Conservation (phyloP, 2,797 vertebrate species). For the Saxicola maurus region DNA sequence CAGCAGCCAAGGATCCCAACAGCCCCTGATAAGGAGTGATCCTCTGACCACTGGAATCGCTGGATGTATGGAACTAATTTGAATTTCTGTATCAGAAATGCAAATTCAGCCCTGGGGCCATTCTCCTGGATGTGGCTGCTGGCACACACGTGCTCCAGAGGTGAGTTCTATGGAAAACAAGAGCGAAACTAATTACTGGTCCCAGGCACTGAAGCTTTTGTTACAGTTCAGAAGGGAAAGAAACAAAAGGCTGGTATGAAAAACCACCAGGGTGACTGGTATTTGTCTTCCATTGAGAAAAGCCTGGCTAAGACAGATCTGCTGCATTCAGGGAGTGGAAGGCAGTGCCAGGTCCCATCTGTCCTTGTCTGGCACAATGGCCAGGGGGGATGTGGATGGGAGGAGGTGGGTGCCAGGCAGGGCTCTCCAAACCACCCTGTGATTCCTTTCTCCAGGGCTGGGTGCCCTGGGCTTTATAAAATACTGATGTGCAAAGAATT, state of each 20-base stretch:
- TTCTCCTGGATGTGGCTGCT: neutral
- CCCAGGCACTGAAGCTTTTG: neutral
- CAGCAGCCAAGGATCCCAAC: neutral
- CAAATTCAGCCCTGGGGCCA: constrained; percentile 9
- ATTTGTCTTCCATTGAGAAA: neutral
- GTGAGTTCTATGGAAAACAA: neutral
- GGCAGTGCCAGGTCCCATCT: neutral
- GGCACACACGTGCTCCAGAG: neutral
- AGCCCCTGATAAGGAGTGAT: fast-evolving
- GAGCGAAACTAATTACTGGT: neutral
- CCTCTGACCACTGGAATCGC: neutral
- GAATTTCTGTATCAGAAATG: constrained; percentile 27
- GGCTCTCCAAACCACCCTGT: fast-evolving
- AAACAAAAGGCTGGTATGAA: neutral
- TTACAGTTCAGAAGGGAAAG: neutral
- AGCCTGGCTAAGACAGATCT: neutral
- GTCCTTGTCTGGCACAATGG: neutral
- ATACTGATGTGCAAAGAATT: neutral
- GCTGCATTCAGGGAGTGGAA: neutral
- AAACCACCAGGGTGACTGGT: fast-evolving
- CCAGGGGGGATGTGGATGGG: fast-evolving
- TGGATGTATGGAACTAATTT: neutral
- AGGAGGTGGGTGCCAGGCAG: neutral
- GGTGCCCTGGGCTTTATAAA: neutral
- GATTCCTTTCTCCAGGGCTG: neutral